Conservation (phyloP, 2,113 vertebrate genomes). For the Leptosomus discolor region DNA sequence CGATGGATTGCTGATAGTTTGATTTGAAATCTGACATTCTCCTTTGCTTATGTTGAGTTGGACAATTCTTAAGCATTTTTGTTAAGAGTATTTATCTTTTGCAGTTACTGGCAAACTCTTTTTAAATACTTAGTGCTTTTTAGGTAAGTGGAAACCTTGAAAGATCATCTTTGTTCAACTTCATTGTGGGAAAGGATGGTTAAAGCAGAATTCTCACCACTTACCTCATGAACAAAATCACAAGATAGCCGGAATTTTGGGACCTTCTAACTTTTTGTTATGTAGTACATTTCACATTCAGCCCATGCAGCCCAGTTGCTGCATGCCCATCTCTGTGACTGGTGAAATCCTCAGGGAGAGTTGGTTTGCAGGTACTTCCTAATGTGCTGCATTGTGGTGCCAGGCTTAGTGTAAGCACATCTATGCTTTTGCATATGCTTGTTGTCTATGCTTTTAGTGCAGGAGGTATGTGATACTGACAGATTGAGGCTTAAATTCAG, state of each 20-base stretch:
- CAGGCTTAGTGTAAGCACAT: not conserved
- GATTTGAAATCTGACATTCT: not conserved
- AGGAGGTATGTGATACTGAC: not conserved
- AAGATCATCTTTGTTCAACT: not conserved
- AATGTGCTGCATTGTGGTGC: not conserved
- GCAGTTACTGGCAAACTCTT: not conserved
- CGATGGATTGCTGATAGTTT: not conserved
- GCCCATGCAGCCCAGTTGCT: not conserved
- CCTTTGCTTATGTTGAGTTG: not conserved
- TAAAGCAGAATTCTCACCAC: not conserved
- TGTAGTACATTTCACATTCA: not conserved
- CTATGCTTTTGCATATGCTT: no score
- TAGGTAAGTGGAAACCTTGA: not conserved
- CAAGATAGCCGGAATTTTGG: not conserved
- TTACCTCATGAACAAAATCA: not conserved
- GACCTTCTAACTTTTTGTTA: not conserved
- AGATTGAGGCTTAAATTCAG: not conserved
- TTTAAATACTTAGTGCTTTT: not conserved
- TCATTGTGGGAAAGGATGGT: not conserved
- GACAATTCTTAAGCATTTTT: not conserved
- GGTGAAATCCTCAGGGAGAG: not conserved
- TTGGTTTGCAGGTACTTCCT: not conserved
- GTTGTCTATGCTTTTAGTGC: not conserved
- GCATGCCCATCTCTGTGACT: not conserved
- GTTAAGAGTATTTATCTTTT: not conserved